Evolutionary conservation across 2,113 vertebrate genomes (phyloP).

Genomic region (Oncorhynchus gorbuscha): DNA sequence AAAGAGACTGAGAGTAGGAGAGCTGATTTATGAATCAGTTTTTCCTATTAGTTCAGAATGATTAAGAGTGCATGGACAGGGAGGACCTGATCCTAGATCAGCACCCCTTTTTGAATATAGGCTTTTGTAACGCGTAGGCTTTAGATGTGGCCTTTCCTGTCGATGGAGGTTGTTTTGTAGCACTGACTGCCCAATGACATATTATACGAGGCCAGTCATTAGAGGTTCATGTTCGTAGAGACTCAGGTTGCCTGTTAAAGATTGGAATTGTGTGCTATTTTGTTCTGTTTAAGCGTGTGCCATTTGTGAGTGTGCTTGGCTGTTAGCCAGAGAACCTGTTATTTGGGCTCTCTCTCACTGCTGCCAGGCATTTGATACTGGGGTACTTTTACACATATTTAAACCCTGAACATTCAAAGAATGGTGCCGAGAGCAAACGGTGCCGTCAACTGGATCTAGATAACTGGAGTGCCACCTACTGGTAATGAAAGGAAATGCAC

Average conservation of each 20-base stretch:
- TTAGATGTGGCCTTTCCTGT: too few relatives aligned
- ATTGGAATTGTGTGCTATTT: slow-evolving; percentile 60
- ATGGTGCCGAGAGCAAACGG: slow-evolving; percentile 43
- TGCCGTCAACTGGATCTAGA: slow-evolving; percentile 64
- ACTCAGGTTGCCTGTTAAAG: slow-evolving; percentile 68
- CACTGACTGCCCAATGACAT: slow-evolving; percentile 50
- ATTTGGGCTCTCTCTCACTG: slow-evolving; percentile 49
- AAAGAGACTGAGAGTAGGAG: too few relatives aligned
- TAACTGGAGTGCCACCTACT: slow-evolving; percentile 79
- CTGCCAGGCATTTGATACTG: slow-evolving; percentile 60
- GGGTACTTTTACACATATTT: slow-evolving; percentile 72
- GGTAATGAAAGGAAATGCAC: slow-evolving; percentile 33
- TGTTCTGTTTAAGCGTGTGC: slow-evolving; percentile 62
- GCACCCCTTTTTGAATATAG: too few relatives aligned
- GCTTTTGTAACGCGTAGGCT: too few relatives aligned
- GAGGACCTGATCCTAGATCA: too few relatives aligned
- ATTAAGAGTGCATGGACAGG: too few relatives aligned
- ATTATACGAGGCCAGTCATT: slow-evolving; percentile 66
- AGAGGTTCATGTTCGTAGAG: slow-evolving; percentile 64
- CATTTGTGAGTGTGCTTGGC: slow-evolving; percentile 57
- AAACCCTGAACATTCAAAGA: slow-evolving; percentile 67
- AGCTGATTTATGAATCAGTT: too few relatives aligned
- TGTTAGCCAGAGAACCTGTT: slow-evolving; percentile 61
- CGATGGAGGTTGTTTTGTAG: too few relatives aligned
- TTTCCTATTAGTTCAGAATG: too few relatives aligned